Evolutionary conservation across 2,888 invertebrate genomes (phyloP), one percentile per base, ranked within the genome.

Genomic region (Dendrolimus pini): DNA sequence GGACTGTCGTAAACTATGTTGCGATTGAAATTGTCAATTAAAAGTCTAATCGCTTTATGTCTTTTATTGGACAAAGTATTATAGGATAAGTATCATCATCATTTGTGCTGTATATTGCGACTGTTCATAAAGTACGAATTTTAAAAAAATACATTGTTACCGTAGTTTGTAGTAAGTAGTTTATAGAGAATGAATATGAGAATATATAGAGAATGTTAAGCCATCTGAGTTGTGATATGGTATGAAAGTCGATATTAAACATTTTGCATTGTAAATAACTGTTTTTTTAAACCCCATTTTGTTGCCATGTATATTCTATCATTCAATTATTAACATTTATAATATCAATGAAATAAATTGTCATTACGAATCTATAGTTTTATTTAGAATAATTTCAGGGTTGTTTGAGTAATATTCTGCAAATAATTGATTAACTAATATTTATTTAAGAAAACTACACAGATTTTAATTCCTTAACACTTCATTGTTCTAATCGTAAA

Each of bases 361-460:
- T 30, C 30, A 30, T 30, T 30, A 30, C 6, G 30, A 3, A 18
- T 18, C 2, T 30, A 30, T 30, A 30, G 30, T 30, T 30, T 30
- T 6, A 30, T 30, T 30, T 30, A 30, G 30, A 30, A 30, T 30
- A 30, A 30, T 30, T 30, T 30, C 30, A 30, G 30, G 30, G 30
- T 30, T 30, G 6, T 30, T 30, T 30, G 6, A 30, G 30, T 30
- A 30, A 30, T 30, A 30, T 30, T 6, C 30, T 30, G 30, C 6
- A 30, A 30, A 30, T 30, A 3, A 30, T 65, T 65, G 61, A 72
- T 80, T 80, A 81, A 82, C 82, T 83, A 80, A 80, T 83, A 77
- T 84, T 85, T 87, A 85, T 88, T 89, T 83, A 84, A 81, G 88
- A 82, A 84, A 89, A 82, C 84, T 89, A 89, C 88, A 85, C 75